Evolutionary conservation across 2,888 invertebrate species (phyloP).

Genomic region (Cheilosia soror): DNA sequence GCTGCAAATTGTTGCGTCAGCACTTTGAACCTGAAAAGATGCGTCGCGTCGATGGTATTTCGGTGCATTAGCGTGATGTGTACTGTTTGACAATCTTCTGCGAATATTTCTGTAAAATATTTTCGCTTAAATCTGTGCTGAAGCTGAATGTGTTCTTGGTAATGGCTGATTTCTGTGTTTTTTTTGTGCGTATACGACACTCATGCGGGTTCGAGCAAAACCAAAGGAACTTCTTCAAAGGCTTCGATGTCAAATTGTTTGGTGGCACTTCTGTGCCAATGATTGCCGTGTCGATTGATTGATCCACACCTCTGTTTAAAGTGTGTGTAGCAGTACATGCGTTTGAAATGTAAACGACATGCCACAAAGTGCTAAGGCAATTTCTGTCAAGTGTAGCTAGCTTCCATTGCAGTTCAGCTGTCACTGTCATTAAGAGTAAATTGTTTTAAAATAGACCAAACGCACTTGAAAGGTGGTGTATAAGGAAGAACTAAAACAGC

Average conservation of each 20-base stretch:
- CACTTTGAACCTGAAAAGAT: conserved; percentile 75
- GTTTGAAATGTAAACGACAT: conserved; percentile 71
- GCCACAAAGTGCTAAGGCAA: conserved; percentile 57
- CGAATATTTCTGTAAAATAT: neutral
- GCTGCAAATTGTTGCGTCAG: conserved; percentile 74
- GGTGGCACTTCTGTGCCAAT: conserved; percentile 71
- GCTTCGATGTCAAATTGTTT: conserved; percentile 72
- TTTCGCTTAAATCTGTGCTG: neutral
- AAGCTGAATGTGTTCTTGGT: conserved; percentile 19
- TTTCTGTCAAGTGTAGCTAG: conserved; percentile 44
- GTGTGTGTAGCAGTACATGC: conserved; percentile 41
- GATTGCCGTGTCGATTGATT: conserved; percentile 72
- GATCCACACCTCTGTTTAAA: conserved; percentile 62
- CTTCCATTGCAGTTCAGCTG: conserved; percentile 58
- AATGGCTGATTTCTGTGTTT: neutral
- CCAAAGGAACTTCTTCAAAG: conserved; percentile 54
- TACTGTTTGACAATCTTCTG: conserved; percentile 49
- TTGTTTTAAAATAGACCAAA: conserved; percentile 56
- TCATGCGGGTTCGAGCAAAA: neutral
- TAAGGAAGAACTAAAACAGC: conserved; percentile 21
- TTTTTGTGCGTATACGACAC: conserved; percentile 1
- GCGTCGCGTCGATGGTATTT: conserved; percentile 59
- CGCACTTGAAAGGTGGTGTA: conserved; percentile 34
- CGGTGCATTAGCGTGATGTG: conserved; percentile 66
- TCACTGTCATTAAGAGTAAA: conserved; percentile 62